Percentiles rank a stretch among this genome's conserved stretches.
Conservation (phyloP, 2,113 vertebrate genomes). For the Tenebrosternarchus preto region DNA sequence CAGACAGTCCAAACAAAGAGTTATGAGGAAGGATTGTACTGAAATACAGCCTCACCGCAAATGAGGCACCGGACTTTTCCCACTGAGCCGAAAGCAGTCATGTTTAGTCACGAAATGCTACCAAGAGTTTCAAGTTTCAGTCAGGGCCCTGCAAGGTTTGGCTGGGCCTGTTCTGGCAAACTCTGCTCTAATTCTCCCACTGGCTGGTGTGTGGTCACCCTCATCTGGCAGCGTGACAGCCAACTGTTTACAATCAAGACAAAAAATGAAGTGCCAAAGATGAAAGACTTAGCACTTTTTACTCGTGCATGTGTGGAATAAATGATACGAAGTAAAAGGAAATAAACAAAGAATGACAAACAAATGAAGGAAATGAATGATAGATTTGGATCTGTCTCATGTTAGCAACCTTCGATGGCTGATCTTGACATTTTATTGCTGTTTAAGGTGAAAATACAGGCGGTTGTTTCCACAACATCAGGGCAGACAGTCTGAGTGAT, state of each 20-base stretch:
- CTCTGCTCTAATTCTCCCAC: too few species aligned
- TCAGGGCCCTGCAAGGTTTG: background rate
- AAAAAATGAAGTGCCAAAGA: background rate
- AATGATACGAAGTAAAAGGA: background rate
- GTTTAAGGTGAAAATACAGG: slow-evolving; percentile 64
- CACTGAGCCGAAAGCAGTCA: background rate
- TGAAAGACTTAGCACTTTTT: background rate
- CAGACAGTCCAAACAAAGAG: background rate
- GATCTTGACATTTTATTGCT: slow-evolving; percentile 30
- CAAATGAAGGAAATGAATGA: too few species aligned
- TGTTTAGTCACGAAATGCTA: background rate
- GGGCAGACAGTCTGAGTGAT: slow-evolving; percentile 1
- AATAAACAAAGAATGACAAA: background rate
- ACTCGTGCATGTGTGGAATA: background rate
- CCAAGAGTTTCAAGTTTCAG: slow-evolving; percentile 1
- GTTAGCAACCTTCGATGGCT: background rate
- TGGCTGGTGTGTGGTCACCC: background rate
- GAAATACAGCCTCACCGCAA: background rate
- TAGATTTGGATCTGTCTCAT: background rate
- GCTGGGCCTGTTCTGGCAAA: background rate
- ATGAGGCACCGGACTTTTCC: background rate
- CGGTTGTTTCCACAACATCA: slow-evolving; percentile 71
- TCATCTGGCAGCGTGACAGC: background rate
- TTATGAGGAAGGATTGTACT: background rate
- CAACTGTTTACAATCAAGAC: background rate